phyloP scores from a whole-genome alignment of 2,797 vertebrate genomes.

The Sebastes ruberrimus region DNA sequence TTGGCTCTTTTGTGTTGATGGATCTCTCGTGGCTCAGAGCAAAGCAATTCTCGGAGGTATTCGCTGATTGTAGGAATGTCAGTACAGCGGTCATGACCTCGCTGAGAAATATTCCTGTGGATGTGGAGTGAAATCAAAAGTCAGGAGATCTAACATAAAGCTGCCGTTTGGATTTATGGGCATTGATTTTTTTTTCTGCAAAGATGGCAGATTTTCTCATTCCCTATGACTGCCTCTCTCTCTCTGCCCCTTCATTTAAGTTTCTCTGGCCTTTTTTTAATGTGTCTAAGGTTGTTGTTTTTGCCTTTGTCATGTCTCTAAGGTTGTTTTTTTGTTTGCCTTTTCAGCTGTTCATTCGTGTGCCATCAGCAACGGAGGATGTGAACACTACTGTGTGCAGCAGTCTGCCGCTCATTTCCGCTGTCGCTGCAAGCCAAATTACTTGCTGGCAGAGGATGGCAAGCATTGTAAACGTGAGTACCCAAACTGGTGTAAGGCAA shows the following conservation, averaged over 20 bases:
- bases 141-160: neutral
- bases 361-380: conserved; percentile 89
- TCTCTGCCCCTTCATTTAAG: neutral
- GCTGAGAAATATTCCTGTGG: conserved; percentile 1
- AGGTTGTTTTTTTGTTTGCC: neutral
- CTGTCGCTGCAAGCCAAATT: conserved; percentile 87
- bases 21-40: conserved; percentile 27
- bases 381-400: conserved; percentile 91
- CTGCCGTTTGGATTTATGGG: neutral
- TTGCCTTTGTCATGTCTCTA: neutral
- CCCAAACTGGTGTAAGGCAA: neutral
- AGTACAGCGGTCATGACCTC: neutral
- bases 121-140: conserved; percentile 20
- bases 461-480: conserved; percentile 89
- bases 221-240: neutral
- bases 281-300: neutral
- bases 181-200: neutral
- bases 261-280: neutral
- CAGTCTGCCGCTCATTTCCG: conserved; percentile 83
- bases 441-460: conserved; percentile 85
- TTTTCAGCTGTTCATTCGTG: conserved; percentile 86
- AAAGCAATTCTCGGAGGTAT: conserved; percentile 17
- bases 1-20: conserved; percentile 41
- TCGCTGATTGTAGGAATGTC: conserved; percentile 20
- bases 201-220: neutral